Evolutionary conservation across 2,888 invertebrate species (phyloP).

Genomic region (Phortica okadai): DNA sequence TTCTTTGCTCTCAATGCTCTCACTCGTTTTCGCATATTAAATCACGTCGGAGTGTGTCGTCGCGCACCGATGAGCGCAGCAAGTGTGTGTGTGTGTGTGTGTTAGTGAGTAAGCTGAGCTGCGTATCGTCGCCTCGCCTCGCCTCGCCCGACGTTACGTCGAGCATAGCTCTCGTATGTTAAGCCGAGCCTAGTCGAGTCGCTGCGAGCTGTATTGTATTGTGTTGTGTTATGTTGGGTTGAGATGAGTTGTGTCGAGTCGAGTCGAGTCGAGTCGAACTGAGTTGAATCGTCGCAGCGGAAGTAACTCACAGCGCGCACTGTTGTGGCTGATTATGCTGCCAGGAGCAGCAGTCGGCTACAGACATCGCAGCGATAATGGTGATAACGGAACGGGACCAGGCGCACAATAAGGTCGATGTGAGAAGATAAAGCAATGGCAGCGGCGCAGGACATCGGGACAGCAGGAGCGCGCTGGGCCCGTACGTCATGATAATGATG

Average conservation of each 20-base stretch:
- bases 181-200: too few species aligned
- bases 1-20: background rate
- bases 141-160: too few species aligned
- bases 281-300: constrained; percentile 68
- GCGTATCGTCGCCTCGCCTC: too few species aligned
- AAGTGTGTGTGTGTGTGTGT: background rate
- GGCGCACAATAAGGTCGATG: background rate
- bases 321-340: constrained; percentile 74
- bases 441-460: background rate
- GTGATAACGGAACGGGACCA: background rate
- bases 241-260: background rate
- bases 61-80: background rate
- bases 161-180: too few species aligned
- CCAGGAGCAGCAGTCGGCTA: constrained; percentile 51
- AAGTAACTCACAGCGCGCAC: constrained; percentile 69
- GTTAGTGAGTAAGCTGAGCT: background rate
- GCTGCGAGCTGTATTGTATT: too few species aligned
- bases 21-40: too few species aligned
- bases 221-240: background rate
- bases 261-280: background rate
- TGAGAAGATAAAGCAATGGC: background rate
- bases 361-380: background rate
- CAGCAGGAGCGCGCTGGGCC: background rate
- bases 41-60: background rate
- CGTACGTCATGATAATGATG: background rate